A percentile compares a stretch with the other conserved stretches of the same genome.
Evolutionary conservation across 2,113 vertebrate species (phyloP).

Genomic region (Desmodus rotundus): DNA sequence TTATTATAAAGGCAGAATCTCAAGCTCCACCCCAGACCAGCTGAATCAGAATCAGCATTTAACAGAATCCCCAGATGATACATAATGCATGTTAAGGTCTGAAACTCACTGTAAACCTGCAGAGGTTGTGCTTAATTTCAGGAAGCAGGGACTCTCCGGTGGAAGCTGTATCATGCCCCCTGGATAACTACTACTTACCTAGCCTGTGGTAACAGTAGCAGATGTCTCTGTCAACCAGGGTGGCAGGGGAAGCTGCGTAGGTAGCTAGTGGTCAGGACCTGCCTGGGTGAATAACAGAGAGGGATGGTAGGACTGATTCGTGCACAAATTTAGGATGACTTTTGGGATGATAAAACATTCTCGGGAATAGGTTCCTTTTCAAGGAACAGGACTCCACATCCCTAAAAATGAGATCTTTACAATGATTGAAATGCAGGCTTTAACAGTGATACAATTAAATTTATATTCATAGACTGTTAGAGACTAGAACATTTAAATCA

Average conservation of each 20-base stretch:
- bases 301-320: background rate
- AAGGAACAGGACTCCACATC: background rate
- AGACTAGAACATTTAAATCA: background rate
- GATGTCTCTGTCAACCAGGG: background rate
- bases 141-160: background rate
- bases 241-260: fast-evolving
- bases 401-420: background rate
- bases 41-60: background rate
- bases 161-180: background rate
- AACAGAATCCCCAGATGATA: background rate
- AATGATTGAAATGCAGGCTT: background rate
- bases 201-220: background rate
- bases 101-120: background rate
- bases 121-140: background rate
- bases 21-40: background rate
- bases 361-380: background rate
- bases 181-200: background rate
- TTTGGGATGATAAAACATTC: background rate
- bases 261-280: no score
- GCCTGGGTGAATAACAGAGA: background rate
- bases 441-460: background rate
- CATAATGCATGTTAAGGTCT: background rate
- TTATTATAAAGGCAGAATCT: background rate
- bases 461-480: background rate
- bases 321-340: background rate